Conservation (phyloP, 92 coral and sea anemone species). For the Siderastrea radians region DNA sequence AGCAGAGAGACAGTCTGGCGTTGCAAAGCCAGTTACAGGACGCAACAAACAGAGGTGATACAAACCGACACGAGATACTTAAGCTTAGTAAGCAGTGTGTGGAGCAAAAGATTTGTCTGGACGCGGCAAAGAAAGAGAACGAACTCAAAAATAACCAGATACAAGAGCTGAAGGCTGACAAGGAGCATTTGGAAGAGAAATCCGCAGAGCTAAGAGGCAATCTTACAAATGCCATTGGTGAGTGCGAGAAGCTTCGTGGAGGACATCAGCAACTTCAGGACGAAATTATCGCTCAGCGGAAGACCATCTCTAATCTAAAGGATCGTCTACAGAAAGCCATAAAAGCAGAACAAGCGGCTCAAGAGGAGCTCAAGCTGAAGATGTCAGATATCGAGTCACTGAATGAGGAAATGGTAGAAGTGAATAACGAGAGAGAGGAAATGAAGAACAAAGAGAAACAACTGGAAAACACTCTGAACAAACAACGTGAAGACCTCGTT, state of each 20-base stretch:
- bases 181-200: conserved; percentile 84
- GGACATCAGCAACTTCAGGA: conserved; percentile 87
- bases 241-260: conserved; percentile 85
- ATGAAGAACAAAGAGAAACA: conserved; percentile 69
- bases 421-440: conserved; percentile 55
- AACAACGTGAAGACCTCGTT: conserved; percentile 68
- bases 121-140: conserved; percentile 76
- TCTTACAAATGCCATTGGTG: conserved; percentile 78
- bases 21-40: conserved; percentile 88
- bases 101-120: conserved; percentile 78
- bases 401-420: conserved; percentile 74
- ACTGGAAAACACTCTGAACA: conserved; percentile 60
- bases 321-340: conserved; percentile 77
- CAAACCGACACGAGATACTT: conserved; percentile 85
- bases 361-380: conserved; percentile 71
- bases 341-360: conserved; percentile 73
- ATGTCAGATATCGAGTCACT: conserved; percentile 62
- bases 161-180: conserved; percentile 81
- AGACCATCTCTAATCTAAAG: conserved; percentile 66
- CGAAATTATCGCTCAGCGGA: conserved; percentile 81
- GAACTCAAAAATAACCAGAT: conserved; percentile 77
- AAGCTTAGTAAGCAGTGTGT: conserved; percentile 90
- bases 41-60: conserved; percentile 69
- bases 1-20: conserved; percentile 81
- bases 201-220: conserved; percentile 70